Conservation (phyloP, 2,888 invertebrate genomes). For the Blera fallax region DNA sequence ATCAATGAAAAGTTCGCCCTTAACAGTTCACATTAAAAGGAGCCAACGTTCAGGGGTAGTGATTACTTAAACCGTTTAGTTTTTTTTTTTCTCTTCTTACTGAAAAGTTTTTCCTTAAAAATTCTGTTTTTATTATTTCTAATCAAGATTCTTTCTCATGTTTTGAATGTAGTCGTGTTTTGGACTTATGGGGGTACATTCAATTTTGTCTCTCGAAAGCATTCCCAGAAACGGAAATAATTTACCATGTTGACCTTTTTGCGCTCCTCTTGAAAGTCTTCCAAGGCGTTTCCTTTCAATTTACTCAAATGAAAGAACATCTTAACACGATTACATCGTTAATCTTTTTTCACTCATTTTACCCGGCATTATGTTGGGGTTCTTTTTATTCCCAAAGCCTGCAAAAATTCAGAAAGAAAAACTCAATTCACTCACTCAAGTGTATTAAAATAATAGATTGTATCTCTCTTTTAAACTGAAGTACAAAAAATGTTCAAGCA, state of each 20-base stretch:
- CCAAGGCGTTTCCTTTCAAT: slow-evolving; percentile 1
- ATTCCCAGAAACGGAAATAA: not conserved
- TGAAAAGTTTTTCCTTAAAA: not conserved
- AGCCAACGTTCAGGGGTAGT: not conserved
- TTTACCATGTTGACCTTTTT: not conserved
- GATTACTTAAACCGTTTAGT: not conserved
- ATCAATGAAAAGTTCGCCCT: not conserved
- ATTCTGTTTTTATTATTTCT: not conserved
- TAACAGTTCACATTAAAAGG: not conserved
- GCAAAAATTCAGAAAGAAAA: not conserved
- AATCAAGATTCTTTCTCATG: not conserved
- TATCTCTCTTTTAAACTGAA: not conserved
- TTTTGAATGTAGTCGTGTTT: not conserved
- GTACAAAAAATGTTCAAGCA: not conserved
- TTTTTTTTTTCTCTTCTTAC: not conserved
- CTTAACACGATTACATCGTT: slow-evolving; percentile 23
- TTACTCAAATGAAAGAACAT: slow-evolving; percentile 17
- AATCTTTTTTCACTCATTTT: slow-evolving; percentile 17
- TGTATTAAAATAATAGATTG: not conserved
- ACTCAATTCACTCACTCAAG: not conserved
- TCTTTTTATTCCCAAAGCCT: not conserved
- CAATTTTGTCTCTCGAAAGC: not conserved
- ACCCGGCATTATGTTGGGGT: not conserved
- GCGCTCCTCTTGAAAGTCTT: not conserved
- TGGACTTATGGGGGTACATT: not conserved